Evolutionary conservation across 2,888 invertebrate genomes (phyloP), one percentile per base, ranked within the genome.

Genomic region (Taenaris catops): DNA sequence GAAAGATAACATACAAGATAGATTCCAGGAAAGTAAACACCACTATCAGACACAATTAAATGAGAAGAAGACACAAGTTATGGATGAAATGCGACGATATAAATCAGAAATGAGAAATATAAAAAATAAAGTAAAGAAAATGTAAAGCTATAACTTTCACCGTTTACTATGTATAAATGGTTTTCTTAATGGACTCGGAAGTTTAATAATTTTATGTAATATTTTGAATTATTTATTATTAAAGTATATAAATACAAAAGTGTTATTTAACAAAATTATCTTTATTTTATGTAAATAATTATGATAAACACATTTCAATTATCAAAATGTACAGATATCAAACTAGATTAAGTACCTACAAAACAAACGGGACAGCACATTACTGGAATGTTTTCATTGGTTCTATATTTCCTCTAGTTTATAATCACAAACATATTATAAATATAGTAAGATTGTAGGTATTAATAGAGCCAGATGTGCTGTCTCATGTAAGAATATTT

Each of bases 1-100:
- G 46, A 91, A 89, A 58, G 90, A 89, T 14, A 89, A 89, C 48
- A 51, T 92, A 11, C 88, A 91, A 45, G 89, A 90, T 47, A 86
- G 88, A 48, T 88, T 91, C 38, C 87, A 88, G 54, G 90, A 91
- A 48, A 87, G 87, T 27, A 88, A 79, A 53, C 71, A 76, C 36
- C 79, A 76, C 41, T 80, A 76, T 39, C 71, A 78, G 41, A 59
- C 51, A 5, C 83, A 87, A 49, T 67, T 89, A 34, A 72, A 80
- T 46, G 75, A 81, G 38, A 80, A 70, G 52, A 57, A 69, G 9
- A 69, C 69, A 9, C 71, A 80, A 47, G 72, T 89, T n/a, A 76
- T 89, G 63, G 84, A 78, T 33, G 89, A 88, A 64, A 76, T 88
- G 70, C 70, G 67, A 49, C 65, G 80, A 46, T 88, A 88, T 50